These are phyloP conservation scores for Plestiodon gilberti DNA, from an alignment of 2,113 vertebrate species.

Conservation along the genomic window DNA sequence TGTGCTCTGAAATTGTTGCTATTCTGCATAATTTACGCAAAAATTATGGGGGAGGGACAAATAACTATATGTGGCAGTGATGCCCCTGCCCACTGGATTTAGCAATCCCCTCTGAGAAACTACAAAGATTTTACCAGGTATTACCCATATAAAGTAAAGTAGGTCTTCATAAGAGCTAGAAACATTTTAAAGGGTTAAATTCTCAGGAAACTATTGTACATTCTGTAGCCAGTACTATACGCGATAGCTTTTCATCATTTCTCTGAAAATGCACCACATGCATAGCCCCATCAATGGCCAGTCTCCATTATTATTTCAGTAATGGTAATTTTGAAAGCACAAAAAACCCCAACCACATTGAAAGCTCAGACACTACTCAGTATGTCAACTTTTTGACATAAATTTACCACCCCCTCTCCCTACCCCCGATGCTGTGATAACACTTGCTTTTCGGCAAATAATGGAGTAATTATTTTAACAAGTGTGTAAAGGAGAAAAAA, in stretches of 20 bases:
- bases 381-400: not conserved
- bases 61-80: too few species aligned
- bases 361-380: constrained; percentile 32
- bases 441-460: constrained; percentile 34
- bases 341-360: constrained; percentile 13
- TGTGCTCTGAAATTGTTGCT: too few species aligned
- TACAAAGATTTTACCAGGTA: too few species aligned
- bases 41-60: too few species aligned
- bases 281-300: not conserved
- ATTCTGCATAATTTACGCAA: too few species aligned
- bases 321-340: not conserved
- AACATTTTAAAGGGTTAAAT: not conserved
- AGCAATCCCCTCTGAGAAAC: too few species aligned
- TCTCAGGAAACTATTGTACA: not conserved
- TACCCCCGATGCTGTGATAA: not conserved
- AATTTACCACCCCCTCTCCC: not conserved
- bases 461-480: constrained; percentile 53
- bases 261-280: not conserved
- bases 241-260: not conserved
- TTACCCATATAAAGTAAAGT: not conserved
- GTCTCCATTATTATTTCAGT: constrained; percentile 1
- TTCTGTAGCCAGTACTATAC: not conserved
- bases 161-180: not conserved
- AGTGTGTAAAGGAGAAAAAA: constrained; percentile 57
- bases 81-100: not conserved